phyloP scores from a whole-genome alignment of 2,888 invertebrate genomes.

The Abrostola triplasia region DNA sequence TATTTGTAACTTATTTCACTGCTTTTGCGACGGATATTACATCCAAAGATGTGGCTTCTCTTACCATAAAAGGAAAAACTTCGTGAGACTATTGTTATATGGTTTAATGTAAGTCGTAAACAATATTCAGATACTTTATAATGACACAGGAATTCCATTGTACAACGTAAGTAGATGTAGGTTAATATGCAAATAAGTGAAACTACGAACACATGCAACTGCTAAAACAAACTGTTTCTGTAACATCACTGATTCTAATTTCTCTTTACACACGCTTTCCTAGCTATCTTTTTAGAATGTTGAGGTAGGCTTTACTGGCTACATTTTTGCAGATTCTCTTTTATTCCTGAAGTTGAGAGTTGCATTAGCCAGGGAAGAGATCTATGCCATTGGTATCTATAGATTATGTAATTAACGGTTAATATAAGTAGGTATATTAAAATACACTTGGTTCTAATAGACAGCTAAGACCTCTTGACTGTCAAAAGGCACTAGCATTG shows the following conservation, averaged over 20 bases:
- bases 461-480: too few relatives aligned
- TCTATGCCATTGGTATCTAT: too few relatives aligned
- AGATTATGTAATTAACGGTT: too few relatives aligned
- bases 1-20: neutral
- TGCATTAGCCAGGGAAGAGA: too few relatives aligned
- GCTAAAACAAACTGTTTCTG: slow-evolving; percentile 29
- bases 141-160: slow-evolving; percentile 41
- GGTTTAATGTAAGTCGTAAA: slow-evolving; percentile 34
- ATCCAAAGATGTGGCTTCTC: slow-evolving; percentile 15
- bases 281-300: neutral
- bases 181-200: slow-evolving; percentile 53
- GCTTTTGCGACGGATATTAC: slow-evolving; percentile 2
- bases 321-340: too few relatives aligned
- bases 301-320: neutral
- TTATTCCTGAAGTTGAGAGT: too few relatives aligned
- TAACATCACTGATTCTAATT: slow-evolving; percentile 16
- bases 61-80: slow-evolving; percentile 46
- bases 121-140: slow-evolving; percentile 32
- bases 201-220: slow-evolving; percentile 38
- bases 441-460: too few relatives aligned
- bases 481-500: too few relatives aligned
- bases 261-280: neutral
- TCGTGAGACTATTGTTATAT: slow-evolving; percentile 37
- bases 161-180: slow-evolving; percentile 42
- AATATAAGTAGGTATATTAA: too few relatives aligned